phyloP scores from a whole-genome alignment of 2,113 vertebrate genomes.

The Trogon surrucura region DNA sequence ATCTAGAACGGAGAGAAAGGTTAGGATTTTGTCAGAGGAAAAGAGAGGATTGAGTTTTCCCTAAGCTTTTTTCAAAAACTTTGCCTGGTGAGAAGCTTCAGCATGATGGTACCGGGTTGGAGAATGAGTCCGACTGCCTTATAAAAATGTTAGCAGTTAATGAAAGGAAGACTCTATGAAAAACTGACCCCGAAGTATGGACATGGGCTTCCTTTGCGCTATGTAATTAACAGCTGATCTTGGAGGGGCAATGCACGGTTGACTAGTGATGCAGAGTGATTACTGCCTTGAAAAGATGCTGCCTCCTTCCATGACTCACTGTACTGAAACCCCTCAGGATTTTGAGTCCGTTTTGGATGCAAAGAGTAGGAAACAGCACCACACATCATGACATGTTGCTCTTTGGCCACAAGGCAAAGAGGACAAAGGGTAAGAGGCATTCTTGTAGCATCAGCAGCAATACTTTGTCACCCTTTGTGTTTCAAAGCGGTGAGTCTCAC shows the following conservation, averaged over 20 bases:
- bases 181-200: not conserved
- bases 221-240: not conserved
- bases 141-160: not conserved
- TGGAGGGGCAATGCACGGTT: not conserved
- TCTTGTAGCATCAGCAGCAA: not conserved
- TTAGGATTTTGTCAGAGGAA: not conserved
- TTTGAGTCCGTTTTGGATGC: not conserved
- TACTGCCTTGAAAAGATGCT: not conserved
- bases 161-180: not conserved
- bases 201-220: not conserved
- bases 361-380: not conserved
- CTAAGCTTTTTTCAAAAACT: not conserved
- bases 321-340: not conserved
- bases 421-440: not conserved
- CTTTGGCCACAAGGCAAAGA: not conserved
- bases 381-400: not conserved
- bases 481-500: not conserved
- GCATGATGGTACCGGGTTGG: not conserved
- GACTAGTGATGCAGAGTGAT: not conserved
- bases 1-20: not conserved
- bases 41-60: not conserved
- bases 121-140: not conserved
- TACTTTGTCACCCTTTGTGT: not conserved
- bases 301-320: not conserved
- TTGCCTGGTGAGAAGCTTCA: not conserved